These are phyloP conservation scores for Cryptoblepharus egeriae DNA, from an alignment of 2,797 vertebrate species.

Conservation along the genomic window DNA sequence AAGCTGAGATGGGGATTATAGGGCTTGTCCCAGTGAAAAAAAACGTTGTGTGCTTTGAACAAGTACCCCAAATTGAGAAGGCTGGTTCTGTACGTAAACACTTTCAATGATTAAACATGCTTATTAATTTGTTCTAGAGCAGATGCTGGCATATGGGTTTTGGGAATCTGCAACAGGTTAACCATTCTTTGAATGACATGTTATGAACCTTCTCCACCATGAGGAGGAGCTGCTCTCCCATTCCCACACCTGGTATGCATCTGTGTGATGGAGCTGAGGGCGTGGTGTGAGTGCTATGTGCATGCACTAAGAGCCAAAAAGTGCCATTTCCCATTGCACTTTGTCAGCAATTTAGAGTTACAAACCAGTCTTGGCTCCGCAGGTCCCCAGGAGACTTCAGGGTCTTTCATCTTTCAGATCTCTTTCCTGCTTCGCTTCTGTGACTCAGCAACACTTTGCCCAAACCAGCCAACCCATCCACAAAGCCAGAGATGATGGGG, in stretches of 20 bases:
- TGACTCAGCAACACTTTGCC: neutral
- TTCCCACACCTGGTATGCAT: neutral
- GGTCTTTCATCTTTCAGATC: neutral
- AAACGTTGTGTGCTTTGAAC: neutral
- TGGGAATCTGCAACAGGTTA: neutral
- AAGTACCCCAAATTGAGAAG: no score
- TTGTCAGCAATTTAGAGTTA: slow-evolving; percentile 9
- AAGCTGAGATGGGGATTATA: neutral
- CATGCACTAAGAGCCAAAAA: neutral
- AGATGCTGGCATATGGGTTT: neutral
- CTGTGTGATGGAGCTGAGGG: neutral
- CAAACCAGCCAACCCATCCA: neutral
- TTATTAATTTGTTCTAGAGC: neutral
- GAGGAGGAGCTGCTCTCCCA: neutral
- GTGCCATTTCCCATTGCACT: neutral
- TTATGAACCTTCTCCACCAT: neutral
- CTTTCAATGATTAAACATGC: neutral
- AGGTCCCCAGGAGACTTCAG: neutral
- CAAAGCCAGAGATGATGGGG: neutral
- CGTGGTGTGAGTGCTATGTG: neutral
- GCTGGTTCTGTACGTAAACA: neutral
- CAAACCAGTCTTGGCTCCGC: slow-evolving; percentile 2
- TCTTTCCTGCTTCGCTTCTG: slow-evolving; percentile 16
- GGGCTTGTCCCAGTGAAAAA: neutral
- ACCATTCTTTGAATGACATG: neutral